phyloP scores from a whole-genome alignment of 2,797 vertebrate genomes.

The Sitta carolinensis region DNA sequence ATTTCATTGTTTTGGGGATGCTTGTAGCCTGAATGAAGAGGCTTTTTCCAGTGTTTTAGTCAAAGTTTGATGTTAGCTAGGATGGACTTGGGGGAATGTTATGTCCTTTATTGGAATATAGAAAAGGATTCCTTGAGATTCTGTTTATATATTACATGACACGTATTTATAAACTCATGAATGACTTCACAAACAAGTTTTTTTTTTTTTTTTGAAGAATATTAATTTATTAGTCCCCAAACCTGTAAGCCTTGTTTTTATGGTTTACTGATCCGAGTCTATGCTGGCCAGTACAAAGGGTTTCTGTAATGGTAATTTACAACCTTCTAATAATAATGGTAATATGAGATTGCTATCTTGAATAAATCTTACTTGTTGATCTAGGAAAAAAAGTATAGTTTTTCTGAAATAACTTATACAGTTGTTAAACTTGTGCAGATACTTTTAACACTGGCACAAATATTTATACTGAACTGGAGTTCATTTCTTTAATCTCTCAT shows the following conservation, averaged over 20 bases:
- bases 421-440: slow-evolving; percentile 36
- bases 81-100: background rate
- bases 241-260: background rate
- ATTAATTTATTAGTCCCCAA: background rate
- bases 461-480: slow-evolving; percentile 41
- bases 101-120: background rate
- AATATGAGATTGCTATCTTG: background rate
- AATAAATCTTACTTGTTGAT: background rate
- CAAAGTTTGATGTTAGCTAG: background rate
- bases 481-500: slow-evolving; percentile 14
- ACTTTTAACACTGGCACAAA: slow-evolving; percentile 20
- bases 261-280: background rate
- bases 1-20: background rate
- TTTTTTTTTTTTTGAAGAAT: background rate
- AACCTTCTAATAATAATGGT: background rate
- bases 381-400: background rate
- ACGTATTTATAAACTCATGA: background rate
- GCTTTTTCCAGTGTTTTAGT: background rate
- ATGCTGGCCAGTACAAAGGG: background rate
- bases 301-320: background rate
- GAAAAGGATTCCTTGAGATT: background rate
- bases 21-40: background rate
- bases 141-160: background rate
- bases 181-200: background rate
- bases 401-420: slow-evolving; percentile 8